A percentile compares a stretch with the other conserved stretches of the same genome.
These are phyloP conservation scores for Oscheius sp. DNA, from an alignment of 1,140 invertebrate genomes.

Conservation along the genomic window DNA sequence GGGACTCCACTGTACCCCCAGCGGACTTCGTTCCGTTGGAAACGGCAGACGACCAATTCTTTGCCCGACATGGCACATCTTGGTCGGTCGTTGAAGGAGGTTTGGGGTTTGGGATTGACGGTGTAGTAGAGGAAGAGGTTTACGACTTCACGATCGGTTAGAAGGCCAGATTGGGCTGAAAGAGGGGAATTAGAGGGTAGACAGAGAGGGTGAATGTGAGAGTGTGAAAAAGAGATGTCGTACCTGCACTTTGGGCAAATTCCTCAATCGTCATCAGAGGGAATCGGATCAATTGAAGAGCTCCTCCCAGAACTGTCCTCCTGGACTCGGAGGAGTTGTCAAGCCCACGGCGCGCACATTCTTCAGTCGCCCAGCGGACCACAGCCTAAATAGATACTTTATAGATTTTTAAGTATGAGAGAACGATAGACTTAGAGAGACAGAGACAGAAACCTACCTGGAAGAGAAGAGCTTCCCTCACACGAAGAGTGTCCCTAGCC, in stretches of 20 bases:
- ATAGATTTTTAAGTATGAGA: too few species aligned
- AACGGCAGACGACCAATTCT: slow-evolving; percentile 77
- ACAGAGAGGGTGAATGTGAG: too few species aligned
- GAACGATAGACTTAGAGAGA: too few species aligned
- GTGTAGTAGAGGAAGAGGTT: slow-evolving; percentile 80
- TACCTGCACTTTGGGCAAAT: slow-evolving; percentile 77
- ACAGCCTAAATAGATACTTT: slow-evolving; percentile 53
- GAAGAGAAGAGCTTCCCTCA: slow-evolving; percentile 79
- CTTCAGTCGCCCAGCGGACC: slow-evolving; percentile 76
- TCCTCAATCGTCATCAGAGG: slow-evolving; percentile 83
- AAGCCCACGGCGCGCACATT: slow-evolving; percentile 72
- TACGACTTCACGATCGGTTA: slow-evolving; percentile 75
- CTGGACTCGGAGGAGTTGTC: slow-evolving; percentile 73
- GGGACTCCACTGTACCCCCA: slow-evolving; percentile 85
- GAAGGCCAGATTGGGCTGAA: slow-evolving; percentile 66
- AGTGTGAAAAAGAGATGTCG: slow-evolving; percentile 51
- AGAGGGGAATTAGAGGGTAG: too few species aligned
- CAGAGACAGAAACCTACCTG: slow-evolving; percentile 25
- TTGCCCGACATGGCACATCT: slow-evolving; percentile 79
- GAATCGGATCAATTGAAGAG: slow-evolving; percentile 75
- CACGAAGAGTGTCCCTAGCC: slow-evolving; percentile 77
- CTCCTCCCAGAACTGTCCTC: slow-evolving; percentile 69
- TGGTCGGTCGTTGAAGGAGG: slow-evolving; percentile 65
- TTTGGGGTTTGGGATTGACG: slow-evolving; percentile 73
- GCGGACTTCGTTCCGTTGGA: slow-evolving; percentile 75